phyloP scores from a whole-genome alignment of 2,113 vertebrate genomes.

The Pao palembangensis region DNA sequence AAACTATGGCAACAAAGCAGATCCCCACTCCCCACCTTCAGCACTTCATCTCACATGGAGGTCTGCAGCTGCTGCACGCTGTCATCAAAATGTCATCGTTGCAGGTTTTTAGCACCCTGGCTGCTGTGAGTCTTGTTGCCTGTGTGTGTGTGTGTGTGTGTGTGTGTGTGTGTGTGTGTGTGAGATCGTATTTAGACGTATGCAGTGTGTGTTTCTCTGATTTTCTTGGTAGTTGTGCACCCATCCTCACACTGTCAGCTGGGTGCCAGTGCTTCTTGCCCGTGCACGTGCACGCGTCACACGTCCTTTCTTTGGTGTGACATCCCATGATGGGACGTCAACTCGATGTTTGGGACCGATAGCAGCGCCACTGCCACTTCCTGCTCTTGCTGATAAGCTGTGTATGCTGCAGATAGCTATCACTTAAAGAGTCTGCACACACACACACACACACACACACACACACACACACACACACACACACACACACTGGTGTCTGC shows the following conservation, averaged over 20 bases:
- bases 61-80: conserved; percentile 75
- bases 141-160: conserved; percentile 13
- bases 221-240: conserved; percentile 2
- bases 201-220: conserved; percentile 38
- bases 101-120: conserved; percentile 49
- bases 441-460: conserved; percentile 26
- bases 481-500: conserved; percentile 22
- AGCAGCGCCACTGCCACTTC: conserved; percentile 71
- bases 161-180: conserved; percentile 18
- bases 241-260: background rate
- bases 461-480: conserved; percentile 28
- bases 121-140: conserved; percentile 59
- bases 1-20: conserved; percentile 69
- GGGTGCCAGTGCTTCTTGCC: background rate
- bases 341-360: conserved; percentile 72
- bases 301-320: conserved; percentile 48
- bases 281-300: conserved; percentile 4
- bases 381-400: conserved; percentile 75
- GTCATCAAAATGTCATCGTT: conserved; percentile 74
- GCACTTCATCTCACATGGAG: conserved; percentile 52
- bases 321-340: conserved; percentile 64
- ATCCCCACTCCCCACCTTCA: conserved; percentile 34
- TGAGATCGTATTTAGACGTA: conserved; percentile 1
- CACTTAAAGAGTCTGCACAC: conserved; percentile 69
- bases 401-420: conserved; percentile 74